A percentile compares a stretch with the other conserved stretches of the same genome.
These are phyloP conservation scores for Microchrysa polita DNA, from an alignment of 2,888 invertebrate species.

Conservation along the genomic window DNA sequence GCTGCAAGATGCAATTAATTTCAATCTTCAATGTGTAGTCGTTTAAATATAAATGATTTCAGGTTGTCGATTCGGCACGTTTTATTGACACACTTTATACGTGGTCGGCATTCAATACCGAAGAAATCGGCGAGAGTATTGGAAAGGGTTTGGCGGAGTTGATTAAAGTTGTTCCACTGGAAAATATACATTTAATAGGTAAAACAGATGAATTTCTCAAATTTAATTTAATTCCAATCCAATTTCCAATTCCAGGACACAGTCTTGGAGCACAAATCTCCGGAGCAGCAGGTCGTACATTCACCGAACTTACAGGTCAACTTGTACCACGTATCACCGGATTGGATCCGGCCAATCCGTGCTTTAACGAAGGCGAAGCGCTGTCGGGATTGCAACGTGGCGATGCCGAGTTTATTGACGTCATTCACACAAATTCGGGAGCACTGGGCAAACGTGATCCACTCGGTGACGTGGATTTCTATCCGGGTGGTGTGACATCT, in stretches of 20 bases:
- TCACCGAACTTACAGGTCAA: constrained; percentile 55
- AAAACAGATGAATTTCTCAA: neutral
- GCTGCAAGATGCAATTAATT: neutral
- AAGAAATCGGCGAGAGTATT: constrained; percentile 58
- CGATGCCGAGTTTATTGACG: constrained; percentile 60
- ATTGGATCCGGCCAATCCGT: constrained; percentile 62
- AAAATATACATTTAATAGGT: constrained; percentile 61
- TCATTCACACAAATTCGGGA: constrained; percentile 60
- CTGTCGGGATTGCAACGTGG: constrained; percentile 57
- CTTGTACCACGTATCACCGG: constrained; percentile 60
- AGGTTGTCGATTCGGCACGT: constrained; percentile 60
- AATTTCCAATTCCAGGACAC: constrained; percentile 55
- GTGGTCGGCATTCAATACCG: constrained; percentile 63
- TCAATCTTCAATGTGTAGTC: constrained; percentile 3
- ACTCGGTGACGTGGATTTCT: constrained; percentile 60
- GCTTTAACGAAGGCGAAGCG: constrained; percentile 58
- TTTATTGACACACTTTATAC: constrained; percentile 61
- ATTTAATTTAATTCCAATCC: neutral
- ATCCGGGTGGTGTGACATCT: constrained; percentile 58
- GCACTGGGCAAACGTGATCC: constrained; percentile 58
- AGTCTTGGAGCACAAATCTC: constrained; percentile 62
- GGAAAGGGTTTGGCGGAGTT: constrained; percentile 57
- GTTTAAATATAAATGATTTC: constrained; percentile 22
- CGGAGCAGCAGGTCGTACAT: constrained; percentile 59
- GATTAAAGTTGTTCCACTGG: constrained; percentile 55